phyloP scores from a whole-genome alignment of 2,797 vertebrate species.

The Taenioides sp. region DNA sequence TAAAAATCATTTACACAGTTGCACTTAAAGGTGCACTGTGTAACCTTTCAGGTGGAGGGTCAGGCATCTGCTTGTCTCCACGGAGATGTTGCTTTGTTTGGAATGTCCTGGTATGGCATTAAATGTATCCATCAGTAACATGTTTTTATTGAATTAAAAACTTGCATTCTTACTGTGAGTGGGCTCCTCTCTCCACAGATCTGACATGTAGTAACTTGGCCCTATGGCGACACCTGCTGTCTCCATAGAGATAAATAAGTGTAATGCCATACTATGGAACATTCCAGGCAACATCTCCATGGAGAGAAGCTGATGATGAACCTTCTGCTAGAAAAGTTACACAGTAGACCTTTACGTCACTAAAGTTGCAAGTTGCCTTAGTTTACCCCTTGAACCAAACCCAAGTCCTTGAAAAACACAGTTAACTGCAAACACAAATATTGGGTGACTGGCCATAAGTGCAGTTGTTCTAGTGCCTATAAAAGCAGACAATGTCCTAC shows the following conservation, averaged over 20 bases:
- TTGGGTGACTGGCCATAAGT: conserved; percentile 1
- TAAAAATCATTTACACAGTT: background rate
- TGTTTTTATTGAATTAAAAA: too few species aligned
- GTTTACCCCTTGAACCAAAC: background rate
- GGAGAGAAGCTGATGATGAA: background rate
- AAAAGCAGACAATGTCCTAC: background rate
- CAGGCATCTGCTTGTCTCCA: too few species aligned
- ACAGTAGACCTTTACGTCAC: background rate
- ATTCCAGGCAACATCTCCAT: background rate
- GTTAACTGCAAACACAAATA: conserved; percentile 1
- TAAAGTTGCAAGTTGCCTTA: background rate
- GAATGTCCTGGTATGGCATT: too few species aligned
- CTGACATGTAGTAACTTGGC: background rate
- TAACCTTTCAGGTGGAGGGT: too few species aligned
- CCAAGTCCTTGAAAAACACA: background rate
- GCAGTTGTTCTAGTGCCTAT: conserved; percentile 9
- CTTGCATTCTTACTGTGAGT: too few species aligned
- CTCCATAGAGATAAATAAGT: background rate
- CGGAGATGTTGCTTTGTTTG: too few species aligned
- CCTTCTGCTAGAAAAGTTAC: background rate
- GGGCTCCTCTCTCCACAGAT: too few species aligned
- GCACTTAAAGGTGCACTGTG: too few species aligned
- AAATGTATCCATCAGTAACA: too few species aligned
- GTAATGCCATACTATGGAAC: too few species aligned
- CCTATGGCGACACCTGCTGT: background rate